Percentiles rank a stretch among this genome's conserved stretches.
phyloP scores from a whole-genome alignment of 2,113 vertebrate genomes.

The Lampris incognitus region DNA sequence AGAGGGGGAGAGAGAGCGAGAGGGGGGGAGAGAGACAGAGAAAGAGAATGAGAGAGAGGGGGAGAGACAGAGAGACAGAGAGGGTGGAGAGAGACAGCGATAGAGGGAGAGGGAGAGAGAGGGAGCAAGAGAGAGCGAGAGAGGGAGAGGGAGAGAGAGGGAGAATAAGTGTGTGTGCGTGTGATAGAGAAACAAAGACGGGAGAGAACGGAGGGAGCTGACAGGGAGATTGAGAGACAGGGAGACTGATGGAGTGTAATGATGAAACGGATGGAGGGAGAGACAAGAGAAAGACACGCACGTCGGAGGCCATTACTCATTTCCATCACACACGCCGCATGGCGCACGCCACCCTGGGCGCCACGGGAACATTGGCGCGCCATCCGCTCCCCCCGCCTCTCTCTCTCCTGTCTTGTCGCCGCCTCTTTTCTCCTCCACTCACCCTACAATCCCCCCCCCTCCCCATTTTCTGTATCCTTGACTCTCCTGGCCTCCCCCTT shows the following conservation, averaged over 20 bases:
- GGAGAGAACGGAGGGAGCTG: constrained; percentile 58
- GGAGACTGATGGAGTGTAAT: constrained; percentile 78
- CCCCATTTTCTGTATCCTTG: constrained; percentile 4
- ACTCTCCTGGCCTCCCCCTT: neutral
- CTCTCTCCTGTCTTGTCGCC: constrained; percentile 33
- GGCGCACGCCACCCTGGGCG: constrained; percentile 60
- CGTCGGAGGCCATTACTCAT: constrained; percentile 78
- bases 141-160: neutral
- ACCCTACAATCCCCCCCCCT: neutral
- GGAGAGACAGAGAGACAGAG: neutral
- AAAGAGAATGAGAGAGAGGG: neutral
- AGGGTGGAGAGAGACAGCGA: neutral
- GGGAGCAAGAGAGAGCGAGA: neutral
- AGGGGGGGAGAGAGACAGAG: neutral
- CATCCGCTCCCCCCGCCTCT: constrained; percentile 54
- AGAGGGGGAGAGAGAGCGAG: neutral
- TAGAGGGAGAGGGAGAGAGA: neutral
- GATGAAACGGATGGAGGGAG: constrained; percentile 78
- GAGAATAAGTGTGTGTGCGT: neutral
- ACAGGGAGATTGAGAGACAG: constrained; percentile 67
- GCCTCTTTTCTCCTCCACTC: neutral
- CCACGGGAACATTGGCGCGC: constrained; percentile 24
- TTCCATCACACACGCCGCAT: constrained; percentile 33
- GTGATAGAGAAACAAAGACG: neutral
- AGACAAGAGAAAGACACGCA: constrained; percentile 71